These are phyloP conservation scores for Pteria penguin DNA, from an alignment of 2,888 invertebrate species.

Conservation along the genomic window DNA sequence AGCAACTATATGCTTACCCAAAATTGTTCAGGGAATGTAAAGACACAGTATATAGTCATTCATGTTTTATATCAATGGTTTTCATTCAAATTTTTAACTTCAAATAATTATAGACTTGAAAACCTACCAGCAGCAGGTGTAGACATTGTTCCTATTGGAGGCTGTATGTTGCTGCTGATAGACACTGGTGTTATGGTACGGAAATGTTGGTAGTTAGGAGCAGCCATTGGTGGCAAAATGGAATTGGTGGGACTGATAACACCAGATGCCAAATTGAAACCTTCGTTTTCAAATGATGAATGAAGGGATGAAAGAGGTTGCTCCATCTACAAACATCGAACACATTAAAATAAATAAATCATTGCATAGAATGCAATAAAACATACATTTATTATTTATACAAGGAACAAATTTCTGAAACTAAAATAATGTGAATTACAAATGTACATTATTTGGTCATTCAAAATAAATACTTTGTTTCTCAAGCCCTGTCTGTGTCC, in stretches of 20 bases:
- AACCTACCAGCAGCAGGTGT: no score
- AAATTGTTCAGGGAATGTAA: conserved; percentile 29
- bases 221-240: conserved; percentile 64
- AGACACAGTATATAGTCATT: conserved; percentile 7
- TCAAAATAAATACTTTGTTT: no score
- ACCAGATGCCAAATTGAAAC: conserved; percentile 73
- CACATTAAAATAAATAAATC: background rate
- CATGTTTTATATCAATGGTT: no score
- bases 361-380: no score
- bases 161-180: conserved; percentile 45
- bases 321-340: conserved; percentile 46
- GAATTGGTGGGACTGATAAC: conserved; percentile 69
- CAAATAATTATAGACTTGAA: no score
- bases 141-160: conserved; percentile 20
- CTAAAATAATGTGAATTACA: no score
- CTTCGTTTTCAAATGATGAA: conserved; percentile 79
- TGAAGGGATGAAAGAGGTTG: conserved; percentile 66
- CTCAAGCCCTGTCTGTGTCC: no score
- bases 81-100: no score
- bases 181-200: conserved; percentile 56
- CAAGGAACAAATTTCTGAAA: no score
- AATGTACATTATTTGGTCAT: no score
- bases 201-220: conserved; percentile 56
- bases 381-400: no score
- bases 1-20: conserved; percentile 13